Evolutionary conservation across 2,888 invertebrate genomes (phyloP).

Genomic region (Sylvicola cinctus): DNA sequence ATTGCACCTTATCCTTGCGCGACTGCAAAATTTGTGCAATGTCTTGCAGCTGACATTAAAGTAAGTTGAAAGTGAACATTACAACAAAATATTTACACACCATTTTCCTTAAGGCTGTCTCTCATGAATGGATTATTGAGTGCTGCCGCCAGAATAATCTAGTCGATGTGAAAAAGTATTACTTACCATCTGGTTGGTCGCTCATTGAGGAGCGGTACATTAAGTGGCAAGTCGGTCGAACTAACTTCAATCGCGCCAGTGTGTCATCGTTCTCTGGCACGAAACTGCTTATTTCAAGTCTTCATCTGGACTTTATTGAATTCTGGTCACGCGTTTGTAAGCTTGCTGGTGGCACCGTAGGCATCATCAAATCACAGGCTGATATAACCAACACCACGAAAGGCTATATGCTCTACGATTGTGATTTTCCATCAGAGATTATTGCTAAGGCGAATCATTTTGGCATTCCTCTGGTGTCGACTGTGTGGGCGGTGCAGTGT

Average conservation of each 20-base stretch:
- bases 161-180: slow-evolving; percentile 27
- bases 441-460: slow-evolving; percentile 30
- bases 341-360: slow-evolving; percentile 31
- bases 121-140: slow-evolving; percentile 49
- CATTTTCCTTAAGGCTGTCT: slow-evolving; percentile 25
- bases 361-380: slow-evolving; percentile 27
- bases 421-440: slow-evolving; percentile 34
- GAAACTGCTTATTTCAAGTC: slow-evolving; percentile 29
- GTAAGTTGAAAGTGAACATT: slow-evolving; percentile 8
- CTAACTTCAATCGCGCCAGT: slow-evolving; percentile 18
- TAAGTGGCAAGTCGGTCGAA: slow-evolving; percentile 18
- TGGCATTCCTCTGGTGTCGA: slow-evolving; percentile 41
- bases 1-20: slow-evolving; percentile 50
- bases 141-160: slow-evolving; percentile 29
- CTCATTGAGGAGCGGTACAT: slow-evolving; percentile 27
- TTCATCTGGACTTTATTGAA: slow-evolving; percentile 31
- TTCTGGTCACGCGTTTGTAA: slow-evolving; percentile 41
- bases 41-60: slow-evolving; percentile 42
- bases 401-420: slow-evolving; percentile 21
- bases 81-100: too few relatives aligned
- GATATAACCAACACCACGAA: slow-evolving; percentile 28
- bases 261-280: slow-evolving; percentile 29
- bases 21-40: slow-evolving; percentile 53
- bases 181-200: slow-evolving; percentile 41
- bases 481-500: slow-evolving; percentile 47